Evolutionary conservation across 2,888 invertebrate genomes (phyloP), one percentile per base, ranked within the genome.

Genomic region (Anagyrus pseudococci): DNA sequence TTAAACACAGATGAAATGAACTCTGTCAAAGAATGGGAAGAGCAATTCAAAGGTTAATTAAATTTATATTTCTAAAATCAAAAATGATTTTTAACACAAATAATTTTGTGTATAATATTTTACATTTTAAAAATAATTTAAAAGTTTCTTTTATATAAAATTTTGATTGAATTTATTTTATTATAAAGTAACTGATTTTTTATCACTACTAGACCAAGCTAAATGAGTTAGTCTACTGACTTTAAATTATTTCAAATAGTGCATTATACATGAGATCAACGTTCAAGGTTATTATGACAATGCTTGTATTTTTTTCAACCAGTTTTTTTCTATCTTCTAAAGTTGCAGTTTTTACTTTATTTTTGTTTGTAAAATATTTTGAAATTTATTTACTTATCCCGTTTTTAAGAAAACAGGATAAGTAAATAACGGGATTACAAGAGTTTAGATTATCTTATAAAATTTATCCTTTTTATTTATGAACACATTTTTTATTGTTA

Each of bases 21-120:
- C 72, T 93, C 94, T 22, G 91, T 98, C 7, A 87, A 88, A 70
- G 98, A 98, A 83, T 98, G 98, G 98, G 96, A 97, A 81, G 92
- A 92, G 82, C 98, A 98, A 81, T 96, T 98, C 81, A 91, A 91
- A 87, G 96, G 96, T 94, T 84, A 76, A 59, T 64, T 64, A 44
- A 17, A n/a, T 58, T 33, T 22, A 41, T 25, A 4, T 19, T 19
- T 26, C n/a, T 10, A 25, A 1, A 6, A 26, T 17, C 13, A 26
- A 43, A 43, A 3, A 4, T 17, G 13, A 43, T 1, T 48, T 23
- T 43, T 37, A 54, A 15, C 26, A 26, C 29, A 17, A 49, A 17
- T 26, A 17, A 37, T 15, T 2, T 15, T 37, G 10, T 37, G 3
- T 37, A 8, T 8, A 8, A 37, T 37, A 37, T 4, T 37, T 37